These are phyloP conservation scores for Tenthredo scrophulariae DNA, from an alignment of 2,888 invertebrate species.

Conservation along the genomic window DNA sequence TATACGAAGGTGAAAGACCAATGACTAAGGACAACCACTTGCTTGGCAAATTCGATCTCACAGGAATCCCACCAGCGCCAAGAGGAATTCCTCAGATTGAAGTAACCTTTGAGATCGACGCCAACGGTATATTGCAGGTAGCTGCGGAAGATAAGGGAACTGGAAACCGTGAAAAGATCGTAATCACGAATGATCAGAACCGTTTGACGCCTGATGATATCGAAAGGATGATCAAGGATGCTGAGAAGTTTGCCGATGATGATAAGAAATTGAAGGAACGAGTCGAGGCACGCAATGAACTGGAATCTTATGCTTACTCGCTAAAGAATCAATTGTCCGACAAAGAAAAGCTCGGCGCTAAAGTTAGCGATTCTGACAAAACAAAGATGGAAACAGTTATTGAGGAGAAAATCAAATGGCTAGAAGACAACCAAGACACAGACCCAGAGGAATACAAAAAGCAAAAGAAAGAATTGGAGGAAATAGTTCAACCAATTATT, in stretches of 20 bases:
- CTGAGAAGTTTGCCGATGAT: slow-evolving; percentile 99
- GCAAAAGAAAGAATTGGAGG: slow-evolving; percentile 97
- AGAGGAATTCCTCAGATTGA: slow-evolving; percentile 96
- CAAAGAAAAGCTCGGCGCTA: slow-evolving; percentile 98
- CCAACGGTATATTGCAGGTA: slow-evolving; percentile 96
- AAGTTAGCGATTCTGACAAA: slow-evolving; percentile 93
- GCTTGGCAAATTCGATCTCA: slow-evolving; percentile 98
- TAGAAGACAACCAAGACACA: slow-evolving; percentile 96
- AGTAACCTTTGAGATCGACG: slow-evolving; percentile 96
- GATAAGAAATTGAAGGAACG: slow-evolving; percentile 98
- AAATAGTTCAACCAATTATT: slow-evolving; percentile 97
- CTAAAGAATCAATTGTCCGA: slow-evolving; percentile 98
- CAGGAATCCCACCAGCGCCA: slow-evolving; percentile 97
- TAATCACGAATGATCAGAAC: slow-evolving; percentile 99
- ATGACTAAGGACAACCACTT: slow-evolving; percentile 99
- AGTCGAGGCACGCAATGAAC: slow-evolving; percentile 97
- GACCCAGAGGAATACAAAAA: slow-evolving; percentile 95
- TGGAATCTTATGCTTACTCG: slow-evolving; percentile 98
- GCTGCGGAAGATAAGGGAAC: slow-evolving; percentile 99
- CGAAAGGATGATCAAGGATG: slow-evolving; percentile 99
- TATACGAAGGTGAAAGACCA: slow-evolving; percentile 99
- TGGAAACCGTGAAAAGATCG: slow-evolving; percentile 98
- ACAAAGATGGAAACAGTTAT: slow-evolving; percentile 97
- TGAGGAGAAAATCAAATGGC: slow-evolving; percentile 98
- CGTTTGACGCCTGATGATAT: slow-evolving; percentile 98